Percentiles rank a stretch among this genome's conserved stretches.
These are phyloP conservation scores for Oenanthe oenanthe DNA, from an alignment of 2,113 vertebrate genomes.

Conservation along the genomic window DNA sequence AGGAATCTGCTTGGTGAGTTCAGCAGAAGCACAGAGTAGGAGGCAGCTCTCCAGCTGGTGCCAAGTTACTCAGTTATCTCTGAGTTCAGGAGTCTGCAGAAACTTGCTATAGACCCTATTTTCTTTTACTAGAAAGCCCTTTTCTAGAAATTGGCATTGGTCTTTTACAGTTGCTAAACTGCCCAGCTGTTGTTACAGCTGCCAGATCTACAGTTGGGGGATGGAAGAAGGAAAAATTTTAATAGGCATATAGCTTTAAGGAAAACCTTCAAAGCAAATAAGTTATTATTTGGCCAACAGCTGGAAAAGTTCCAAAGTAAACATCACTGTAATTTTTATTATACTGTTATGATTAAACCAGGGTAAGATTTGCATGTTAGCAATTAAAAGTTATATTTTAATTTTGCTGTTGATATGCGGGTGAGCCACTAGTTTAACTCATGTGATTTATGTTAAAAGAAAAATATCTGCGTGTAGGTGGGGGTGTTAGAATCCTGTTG, in stretches of 20 bases:
- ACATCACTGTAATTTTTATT: conserved; percentile 24
- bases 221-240: not conserved
- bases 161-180: conserved; percentile 13
- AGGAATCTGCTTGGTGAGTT: not conserved
- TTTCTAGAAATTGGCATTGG: not conserved
- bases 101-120: not conserved
- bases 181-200: conserved; percentile 47
- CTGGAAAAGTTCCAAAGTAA: not conserved
- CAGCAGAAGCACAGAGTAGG: not conserved
- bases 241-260: not conserved
- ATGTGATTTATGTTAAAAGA: not conserved
- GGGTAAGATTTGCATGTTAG: not conserved
- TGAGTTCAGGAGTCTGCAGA: not conserved
- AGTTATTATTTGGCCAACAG: not conserved
- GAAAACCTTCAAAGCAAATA: not conserved
- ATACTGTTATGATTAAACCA: not conserved
- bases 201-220: not conserved
- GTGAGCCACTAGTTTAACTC: not conserved
- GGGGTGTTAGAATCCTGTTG: not conserved
- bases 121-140: not conserved
- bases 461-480: not conserved
- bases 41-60: not conserved
- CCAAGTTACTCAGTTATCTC: not conserved
- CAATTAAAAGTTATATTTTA: not conserved
- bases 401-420: fast-evolving